These are phyloP conservation scores for Oncorhynchus masou DNA, from an alignment of 2,113 vertebrate species.

Conservation along the genomic window DNA sequence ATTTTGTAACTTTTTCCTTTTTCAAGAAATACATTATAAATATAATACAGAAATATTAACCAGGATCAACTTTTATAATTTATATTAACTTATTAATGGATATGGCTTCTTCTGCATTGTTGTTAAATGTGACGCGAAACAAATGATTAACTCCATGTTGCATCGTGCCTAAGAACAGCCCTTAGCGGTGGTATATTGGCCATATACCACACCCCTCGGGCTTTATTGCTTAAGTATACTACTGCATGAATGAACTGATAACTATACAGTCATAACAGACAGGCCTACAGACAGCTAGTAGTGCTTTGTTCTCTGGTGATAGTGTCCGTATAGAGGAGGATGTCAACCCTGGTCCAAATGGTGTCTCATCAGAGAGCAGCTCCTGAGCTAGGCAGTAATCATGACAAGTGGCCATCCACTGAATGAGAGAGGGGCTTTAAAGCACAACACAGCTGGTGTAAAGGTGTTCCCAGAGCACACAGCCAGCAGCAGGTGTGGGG, in stretches of 20 bases:
- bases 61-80: background rate
- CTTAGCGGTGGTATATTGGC: too few species aligned
- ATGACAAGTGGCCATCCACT: constrained; percentile 44
- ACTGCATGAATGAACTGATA: background rate
- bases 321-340: constrained; percentile 10
- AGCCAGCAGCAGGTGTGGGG: constrained; percentile 70
- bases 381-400: constrained; percentile 62
- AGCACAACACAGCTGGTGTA: constrained; percentile 67
- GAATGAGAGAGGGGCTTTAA: constrained; percentile 66
- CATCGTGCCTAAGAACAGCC: too few species aligned
- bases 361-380: constrained; percentile 35
- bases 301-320: background rate
- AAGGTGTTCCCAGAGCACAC: constrained; percentile 54
- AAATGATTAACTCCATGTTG: too few species aligned
- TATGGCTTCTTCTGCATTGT: too few species aligned
- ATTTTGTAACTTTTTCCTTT: background rate
- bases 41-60: background rate
- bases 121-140: too few species aligned
- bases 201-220: too few species aligned
- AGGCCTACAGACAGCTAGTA: background rate
- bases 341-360: constrained; percentile 14
- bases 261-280: background rate
- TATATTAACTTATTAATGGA: background rate
- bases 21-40: background rate
- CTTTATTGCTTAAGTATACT: background rate